These are phyloP conservation scores for Tipula helvola DNA, from an alignment of 2,888 invertebrate species.

Conservation along the genomic window DNA sequence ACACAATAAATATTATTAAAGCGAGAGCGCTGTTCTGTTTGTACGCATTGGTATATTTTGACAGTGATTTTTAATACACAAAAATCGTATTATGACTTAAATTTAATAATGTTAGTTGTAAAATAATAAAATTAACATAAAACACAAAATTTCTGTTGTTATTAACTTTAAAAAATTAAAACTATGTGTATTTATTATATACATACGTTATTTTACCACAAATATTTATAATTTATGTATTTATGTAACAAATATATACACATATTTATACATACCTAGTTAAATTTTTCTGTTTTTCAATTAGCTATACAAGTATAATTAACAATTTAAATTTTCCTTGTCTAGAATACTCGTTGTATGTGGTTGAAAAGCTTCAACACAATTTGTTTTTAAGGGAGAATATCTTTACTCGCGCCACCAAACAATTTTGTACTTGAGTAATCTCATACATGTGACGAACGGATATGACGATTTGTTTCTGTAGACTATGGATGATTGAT, in stretches of 20 bases:
- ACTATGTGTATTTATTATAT: too few species aligned
- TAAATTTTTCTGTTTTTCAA: background rate
- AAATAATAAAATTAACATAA: background rate
- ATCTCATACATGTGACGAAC: too few species aligned
- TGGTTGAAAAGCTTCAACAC: background rate
- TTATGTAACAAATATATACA: background rate
- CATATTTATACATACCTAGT: background rate
- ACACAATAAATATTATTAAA: background rate
- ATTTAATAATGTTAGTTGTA: background rate
- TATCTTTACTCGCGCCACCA: too few species aligned
- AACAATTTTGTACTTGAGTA: too few species aligned
- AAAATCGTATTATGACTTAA: too few species aligned
- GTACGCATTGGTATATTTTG: background rate
- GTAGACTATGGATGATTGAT: too few species aligned
- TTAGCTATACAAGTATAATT: background rate
- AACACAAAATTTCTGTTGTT: background rate
- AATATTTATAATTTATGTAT: background rate
- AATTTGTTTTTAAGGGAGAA: background rate
- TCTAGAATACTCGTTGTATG: background rate
- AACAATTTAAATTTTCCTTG: background rate
- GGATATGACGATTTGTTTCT: too few species aligned
- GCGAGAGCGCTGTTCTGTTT: too few species aligned
- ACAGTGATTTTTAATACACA: background rate
- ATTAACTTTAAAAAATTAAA: background rate
- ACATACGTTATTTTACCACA: background rate